Evolutionary conservation across 1,140 invertebrate genomes (phyloP).

Genomic region (Drosophila bifasciata): DNA sequence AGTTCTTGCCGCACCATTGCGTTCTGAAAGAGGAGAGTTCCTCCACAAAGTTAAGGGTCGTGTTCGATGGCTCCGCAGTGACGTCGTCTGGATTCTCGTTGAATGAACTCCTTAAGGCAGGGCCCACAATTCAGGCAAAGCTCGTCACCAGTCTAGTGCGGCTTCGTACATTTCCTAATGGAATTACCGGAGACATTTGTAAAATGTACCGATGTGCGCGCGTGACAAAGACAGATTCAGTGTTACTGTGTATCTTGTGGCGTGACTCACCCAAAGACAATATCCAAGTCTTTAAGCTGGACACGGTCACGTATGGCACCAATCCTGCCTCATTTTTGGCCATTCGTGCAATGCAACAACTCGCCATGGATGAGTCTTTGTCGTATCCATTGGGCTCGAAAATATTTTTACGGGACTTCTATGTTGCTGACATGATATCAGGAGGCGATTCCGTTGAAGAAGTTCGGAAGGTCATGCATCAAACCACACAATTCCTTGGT

Average conservation of each 20-base stretch:
- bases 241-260: constrained; percentile 84
- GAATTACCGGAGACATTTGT: constrained; percentile 76
- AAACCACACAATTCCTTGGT: no score
- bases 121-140: background rate
- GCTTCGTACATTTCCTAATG: constrained; percentile 77
- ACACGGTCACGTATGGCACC: constrained; percentile 4
- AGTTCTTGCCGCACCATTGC: constrained; percentile 26
- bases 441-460: no score
- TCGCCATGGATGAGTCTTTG: constrained; percentile 69
- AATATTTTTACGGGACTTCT: constrained; percentile 66
- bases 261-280: constrained; percentile 42
- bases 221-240: constrained; percentile 72
- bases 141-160: constrained; percentile 71
- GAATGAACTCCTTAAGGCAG: constrained; percentile 31
- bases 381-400: constrained; percentile 18
- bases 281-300: constrained; percentile 55
- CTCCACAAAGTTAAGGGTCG: constrained; percentile 43
- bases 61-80: constrained; percentile 23
- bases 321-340: constrained; percentile 61
- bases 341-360: constrained; percentile 57
- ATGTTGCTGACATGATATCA: constrained; percentile 61
- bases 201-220: constrained; percentile 79
- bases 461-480: no score
- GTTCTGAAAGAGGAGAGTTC: constrained; percentile 19
- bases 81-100: constrained; percentile 44